These are phyloP conservation scores for Sylvia borin DNA, from an alignment of 2,797 vertebrate species.

Conservation along the genomic window DNA sequence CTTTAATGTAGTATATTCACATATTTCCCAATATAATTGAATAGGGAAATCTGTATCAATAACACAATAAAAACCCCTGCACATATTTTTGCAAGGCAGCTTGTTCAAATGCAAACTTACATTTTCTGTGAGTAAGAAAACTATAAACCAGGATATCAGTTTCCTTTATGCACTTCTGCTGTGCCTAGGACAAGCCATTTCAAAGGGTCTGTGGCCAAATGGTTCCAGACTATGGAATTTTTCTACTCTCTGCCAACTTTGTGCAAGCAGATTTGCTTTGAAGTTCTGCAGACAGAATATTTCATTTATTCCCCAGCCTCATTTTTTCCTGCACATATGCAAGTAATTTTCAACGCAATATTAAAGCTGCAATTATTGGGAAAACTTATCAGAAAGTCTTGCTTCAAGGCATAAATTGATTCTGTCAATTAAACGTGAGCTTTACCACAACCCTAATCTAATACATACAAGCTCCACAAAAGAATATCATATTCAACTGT, in stretches of 20 bases:
- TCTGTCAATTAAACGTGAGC: neutral
- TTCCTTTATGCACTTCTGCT: neutral
- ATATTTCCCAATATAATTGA: neutral
- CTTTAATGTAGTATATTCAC: neutral
- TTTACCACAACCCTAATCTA: neutral
- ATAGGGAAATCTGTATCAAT: neutral
- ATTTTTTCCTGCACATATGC: slow-evolving; percentile 36
- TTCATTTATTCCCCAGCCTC: slow-evolving; percentile 20
- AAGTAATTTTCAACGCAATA: slow-evolving; percentile 50
- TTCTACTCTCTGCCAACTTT: slow-evolving; percentile 25
- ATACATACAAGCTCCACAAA: neutral
- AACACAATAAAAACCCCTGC: neutral
- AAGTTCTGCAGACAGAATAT: slow-evolving; percentile 33
- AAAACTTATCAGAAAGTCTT: neutral
- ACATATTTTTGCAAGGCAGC: neutral
- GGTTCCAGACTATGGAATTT: slow-evolving; percentile 43
- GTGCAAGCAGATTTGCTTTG: slow-evolving; percentile 44
- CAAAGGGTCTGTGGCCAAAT: slow-evolving; percentile 27
- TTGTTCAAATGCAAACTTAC: neutral
- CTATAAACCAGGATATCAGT: neutral
- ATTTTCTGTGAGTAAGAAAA: neutral
- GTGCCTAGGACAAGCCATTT: slow-evolving; percentile 14
- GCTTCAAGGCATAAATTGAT: slow-evolving; percentile 2
- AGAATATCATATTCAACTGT: neutral
- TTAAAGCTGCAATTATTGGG: neutral